These are phyloP conservation scores for Tetranychus truncatus DNA, from an alignment of 2,888 invertebrate species.

Conservation along the genomic window DNA sequence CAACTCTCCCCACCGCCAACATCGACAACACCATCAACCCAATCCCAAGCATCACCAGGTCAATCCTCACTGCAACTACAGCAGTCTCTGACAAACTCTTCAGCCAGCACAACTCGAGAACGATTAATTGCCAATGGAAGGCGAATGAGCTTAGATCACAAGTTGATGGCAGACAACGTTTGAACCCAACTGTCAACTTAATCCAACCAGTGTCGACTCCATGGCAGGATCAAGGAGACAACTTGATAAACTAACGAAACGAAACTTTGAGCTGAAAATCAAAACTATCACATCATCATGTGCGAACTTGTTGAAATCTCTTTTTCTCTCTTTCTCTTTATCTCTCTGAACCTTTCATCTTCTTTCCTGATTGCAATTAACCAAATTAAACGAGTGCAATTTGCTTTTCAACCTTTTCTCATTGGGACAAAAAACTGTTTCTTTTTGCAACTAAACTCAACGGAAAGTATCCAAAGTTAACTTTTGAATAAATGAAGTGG, in stretches of 20 bases:
- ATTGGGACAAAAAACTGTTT: no score
- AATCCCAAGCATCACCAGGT: background rate
- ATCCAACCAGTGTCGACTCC: no score
- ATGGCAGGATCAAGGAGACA: no score
- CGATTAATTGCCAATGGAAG: constrained; percentile 23
- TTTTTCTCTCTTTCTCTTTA: background rate
- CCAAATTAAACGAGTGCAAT: background rate
- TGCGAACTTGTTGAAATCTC: background rate
- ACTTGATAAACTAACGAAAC: no score
- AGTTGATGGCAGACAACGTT: constrained; percentile 20
- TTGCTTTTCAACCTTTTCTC: background rate
- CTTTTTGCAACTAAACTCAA: no score
- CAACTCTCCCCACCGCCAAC: background rate
- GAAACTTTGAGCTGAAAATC: background rate
- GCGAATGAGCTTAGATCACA: constrained; percentile 26
- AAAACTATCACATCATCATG: background rate
- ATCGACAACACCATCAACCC: background rate
- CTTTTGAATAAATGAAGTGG: background rate
- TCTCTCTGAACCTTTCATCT: background rate
- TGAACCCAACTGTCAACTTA: no score
- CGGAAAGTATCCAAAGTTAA: background rate
- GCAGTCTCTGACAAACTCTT: background rate
- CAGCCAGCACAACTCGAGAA: background rate
- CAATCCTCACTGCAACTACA: no score
- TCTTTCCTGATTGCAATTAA: background rate